Conservation (phyloP, 1,140 invertebrate genomes). For the Tetragonula clypearis region DNA sequence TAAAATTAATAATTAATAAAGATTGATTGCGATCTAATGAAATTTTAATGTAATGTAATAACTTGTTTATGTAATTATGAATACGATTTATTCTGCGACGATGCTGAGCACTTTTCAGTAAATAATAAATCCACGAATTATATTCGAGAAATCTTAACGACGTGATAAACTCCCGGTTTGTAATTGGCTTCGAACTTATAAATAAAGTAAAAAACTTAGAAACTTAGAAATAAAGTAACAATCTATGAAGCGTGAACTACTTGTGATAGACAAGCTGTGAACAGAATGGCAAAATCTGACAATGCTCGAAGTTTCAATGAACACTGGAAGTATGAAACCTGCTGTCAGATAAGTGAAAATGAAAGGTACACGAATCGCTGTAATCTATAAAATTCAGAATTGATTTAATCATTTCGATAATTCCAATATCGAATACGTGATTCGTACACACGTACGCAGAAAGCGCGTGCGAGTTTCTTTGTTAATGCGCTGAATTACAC, state of each 20-base stretch:
- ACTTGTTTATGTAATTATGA: too few relatives aligned
- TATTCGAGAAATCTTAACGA: too few relatives aligned
- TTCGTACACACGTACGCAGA: neutral
- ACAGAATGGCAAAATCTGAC: neutral
- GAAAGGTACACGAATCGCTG: too few relatives aligned
- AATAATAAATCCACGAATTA: too few relatives aligned
- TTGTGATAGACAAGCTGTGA: neutral
- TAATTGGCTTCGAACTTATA: too few relatives aligned
- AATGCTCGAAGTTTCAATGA: neutral
- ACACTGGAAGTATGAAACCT: neutral
- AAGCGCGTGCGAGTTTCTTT: neutral
- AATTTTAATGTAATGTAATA: too few relatives aligned
- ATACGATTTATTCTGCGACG: too few relatives aligned
- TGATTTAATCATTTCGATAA: neutral
- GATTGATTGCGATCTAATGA: too few relatives aligned
- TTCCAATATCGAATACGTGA: neutral
- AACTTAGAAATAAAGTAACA: neutral
- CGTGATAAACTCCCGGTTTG: neutral
- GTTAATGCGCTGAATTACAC: neutral
- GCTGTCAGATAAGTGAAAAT: too few relatives aligned
- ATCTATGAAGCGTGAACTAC: neutral
- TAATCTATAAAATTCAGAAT: neutral
- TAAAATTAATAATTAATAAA: too few relatives aligned
- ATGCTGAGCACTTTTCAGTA: too few relatives aligned
- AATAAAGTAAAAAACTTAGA: too few relatives aligned